A percentile compares a stretch with the other conserved stretches of the same genome.
Conservation (phyloP, 2,113 vertebrate genomes). For the Kryptolebias marmoratus region DNA sequence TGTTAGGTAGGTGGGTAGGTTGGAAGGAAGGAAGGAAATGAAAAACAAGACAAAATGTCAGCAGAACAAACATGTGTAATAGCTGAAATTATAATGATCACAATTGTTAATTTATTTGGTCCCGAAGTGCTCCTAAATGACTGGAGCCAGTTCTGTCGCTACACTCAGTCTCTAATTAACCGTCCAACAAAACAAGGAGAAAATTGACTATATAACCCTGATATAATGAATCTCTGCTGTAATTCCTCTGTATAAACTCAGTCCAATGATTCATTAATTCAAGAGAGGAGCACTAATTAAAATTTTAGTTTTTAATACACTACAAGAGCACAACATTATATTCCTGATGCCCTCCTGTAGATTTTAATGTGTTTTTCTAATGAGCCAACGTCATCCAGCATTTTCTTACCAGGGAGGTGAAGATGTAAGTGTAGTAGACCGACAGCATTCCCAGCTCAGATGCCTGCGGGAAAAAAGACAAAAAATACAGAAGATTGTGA, state of each 20-base stretch:
- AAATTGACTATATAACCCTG: slow-evolving; percentile 16
- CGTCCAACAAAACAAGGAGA: slow-evolving; percentile 25
- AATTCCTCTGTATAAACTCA: slow-evolving; percentile 26
- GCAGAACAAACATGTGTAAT: too few relatives aligned
- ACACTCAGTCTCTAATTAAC: slow-evolving; percentile 20
- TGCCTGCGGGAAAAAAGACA: slow-evolving; percentile 83
- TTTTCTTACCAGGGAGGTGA: slow-evolving; percentile 96
- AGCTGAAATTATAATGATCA: too few relatives aligned
- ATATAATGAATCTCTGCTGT: slow-evolving; percentile 13
- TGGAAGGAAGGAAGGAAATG: too few relatives aligned
- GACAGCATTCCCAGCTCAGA: slow-evolving; percentile 98
- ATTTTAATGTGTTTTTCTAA: slow-evolving; percentile 23
- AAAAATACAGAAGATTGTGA: slow-evolving; percentile 10
- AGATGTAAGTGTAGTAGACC: slow-evolving; percentile 98
- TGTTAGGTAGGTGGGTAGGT: too few relatives aligned
- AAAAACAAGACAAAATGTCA: too few relatives aligned
- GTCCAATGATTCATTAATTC: slow-evolving; percentile 31
- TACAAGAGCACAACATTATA: neutral
- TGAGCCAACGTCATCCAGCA: neutral
- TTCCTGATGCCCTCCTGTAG: slow-evolving; percentile 12
- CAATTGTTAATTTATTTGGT: slow-evolving; percentile 34
- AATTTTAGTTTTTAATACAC: slow-evolving; percentile 22
- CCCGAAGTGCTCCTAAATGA: slow-evolving; percentile 20
- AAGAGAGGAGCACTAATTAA: slow-evolving; percentile 28
- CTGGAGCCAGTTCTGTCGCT: neutral